Conservation (phyloP, 1,140 invertebrate genomes). For the Neodiprion virginianus region DNA sequence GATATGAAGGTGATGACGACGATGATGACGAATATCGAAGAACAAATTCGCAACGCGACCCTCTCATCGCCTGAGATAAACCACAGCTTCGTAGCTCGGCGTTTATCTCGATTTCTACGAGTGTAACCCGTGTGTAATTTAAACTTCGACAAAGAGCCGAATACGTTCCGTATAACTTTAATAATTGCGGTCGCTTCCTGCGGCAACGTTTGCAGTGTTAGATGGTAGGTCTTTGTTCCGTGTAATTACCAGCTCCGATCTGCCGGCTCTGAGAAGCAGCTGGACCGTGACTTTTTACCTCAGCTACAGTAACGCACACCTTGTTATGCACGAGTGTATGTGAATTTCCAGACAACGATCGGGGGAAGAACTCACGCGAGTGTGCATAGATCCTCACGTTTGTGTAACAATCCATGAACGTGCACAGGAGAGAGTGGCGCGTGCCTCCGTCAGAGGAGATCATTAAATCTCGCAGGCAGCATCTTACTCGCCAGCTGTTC, state of each 20-base stretch:
- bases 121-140: too few species aligned
- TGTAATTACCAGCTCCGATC: neutral
- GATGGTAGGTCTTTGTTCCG: constrained; percentile 2
- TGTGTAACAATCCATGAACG: neutral
- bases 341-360: neutral
- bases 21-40: too few species aligned
- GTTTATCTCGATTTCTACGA: too few species aligned
- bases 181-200: too few species aligned
- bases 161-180: too few species aligned
- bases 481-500: constrained; percentile 19
- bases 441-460: constrained; percentile 11
- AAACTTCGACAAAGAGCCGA: too few species aligned
- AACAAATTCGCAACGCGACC: too few species aligned
- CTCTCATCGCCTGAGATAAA: too few species aligned
- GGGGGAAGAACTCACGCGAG: neutral
- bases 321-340: neutral
- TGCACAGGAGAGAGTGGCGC: constrained; percentile 2
- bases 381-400: neutral
- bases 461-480: constrained; percentile 17
- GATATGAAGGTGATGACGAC: too few species aligned
- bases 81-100: too few species aligned
- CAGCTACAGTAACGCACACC: neutral
- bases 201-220: neutral
- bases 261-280: constrained; percentile 31
- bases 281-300: constrained; percentile 48